Percentiles rank a stretch among this genome's conserved stretches.
phyloP scores from a whole-genome alignment of 1,140 invertebrate genomes.

The Tetramorium simillimum region DNA sequence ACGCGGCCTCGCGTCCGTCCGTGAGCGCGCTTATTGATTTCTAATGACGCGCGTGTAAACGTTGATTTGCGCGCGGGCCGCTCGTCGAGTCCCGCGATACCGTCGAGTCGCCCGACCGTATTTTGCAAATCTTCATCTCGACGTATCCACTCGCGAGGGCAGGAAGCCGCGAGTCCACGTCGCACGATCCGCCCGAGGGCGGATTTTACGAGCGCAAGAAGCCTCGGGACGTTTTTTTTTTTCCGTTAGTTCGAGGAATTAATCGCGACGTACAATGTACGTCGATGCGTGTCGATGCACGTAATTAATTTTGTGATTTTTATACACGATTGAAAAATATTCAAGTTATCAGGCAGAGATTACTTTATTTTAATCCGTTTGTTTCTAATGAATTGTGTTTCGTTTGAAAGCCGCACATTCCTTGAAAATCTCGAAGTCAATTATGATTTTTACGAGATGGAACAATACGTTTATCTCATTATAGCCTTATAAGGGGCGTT shows the following conservation, averaged over 20 bases:
- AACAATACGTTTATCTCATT: background rate
- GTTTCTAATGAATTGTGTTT: background rate
- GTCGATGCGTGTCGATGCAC: background rate
- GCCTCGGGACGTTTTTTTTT: background rate
- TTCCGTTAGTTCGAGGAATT: background rate
- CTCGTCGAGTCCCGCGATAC: background rate
- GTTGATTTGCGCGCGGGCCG: constrained; percentile 43
- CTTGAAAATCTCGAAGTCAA: background rate
- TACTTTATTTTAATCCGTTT: background rate
- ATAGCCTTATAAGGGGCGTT: background rate
- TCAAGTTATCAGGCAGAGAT: background rate
- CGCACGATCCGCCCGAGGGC: background rate
- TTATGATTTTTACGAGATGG: background rate
- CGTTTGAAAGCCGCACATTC: background rate
- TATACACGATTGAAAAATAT: background rate
- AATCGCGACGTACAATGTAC: background rate
- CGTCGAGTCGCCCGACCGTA: constrained; percentile 14
- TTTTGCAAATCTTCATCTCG: constrained; percentile 45
- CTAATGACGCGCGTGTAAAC: constrained; percentile 55
- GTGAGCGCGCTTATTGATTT: constrained; percentile 55
- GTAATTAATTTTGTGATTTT: background rate
- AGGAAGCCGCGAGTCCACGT: background rate
- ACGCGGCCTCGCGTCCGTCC: background rate
- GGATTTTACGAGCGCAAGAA: background rate
- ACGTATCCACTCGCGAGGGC: background rate